Percentiles rank a stretch among this genome's conserved stretches.
Conservation (phyloP, 1,140 invertebrate species). For the Dryas iulia region DNA sequence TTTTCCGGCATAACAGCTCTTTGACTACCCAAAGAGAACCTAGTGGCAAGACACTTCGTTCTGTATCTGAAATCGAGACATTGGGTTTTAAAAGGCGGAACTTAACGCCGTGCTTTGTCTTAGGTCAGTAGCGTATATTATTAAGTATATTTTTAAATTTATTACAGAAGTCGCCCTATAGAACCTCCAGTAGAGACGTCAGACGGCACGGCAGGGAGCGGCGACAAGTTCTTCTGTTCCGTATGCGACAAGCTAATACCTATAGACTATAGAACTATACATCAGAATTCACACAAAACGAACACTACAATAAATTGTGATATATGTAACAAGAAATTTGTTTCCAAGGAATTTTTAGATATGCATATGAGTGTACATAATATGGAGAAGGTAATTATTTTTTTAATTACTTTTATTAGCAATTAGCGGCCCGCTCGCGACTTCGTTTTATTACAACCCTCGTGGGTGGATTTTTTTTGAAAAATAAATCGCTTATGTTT, state of each 20-base stretch:
- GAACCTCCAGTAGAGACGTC: conserved; percentile 55
- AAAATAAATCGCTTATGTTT: no score
- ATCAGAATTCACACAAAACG: conserved; percentile 83
- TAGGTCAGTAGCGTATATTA: no score
- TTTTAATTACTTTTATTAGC: no score
- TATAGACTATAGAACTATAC: conserved; percentile 82
- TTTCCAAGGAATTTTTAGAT: conserved; percentile 82
- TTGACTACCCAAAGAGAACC: no score
- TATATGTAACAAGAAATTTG: conserved; percentile 86
- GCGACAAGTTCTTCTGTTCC: conserved; percentile 67
- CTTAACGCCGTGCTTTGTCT: no score
- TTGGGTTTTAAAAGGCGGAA: no score
- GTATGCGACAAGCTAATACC: conserved; percentile 82
- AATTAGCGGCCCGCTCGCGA: no score
- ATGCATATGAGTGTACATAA: conserved; percentile 87
- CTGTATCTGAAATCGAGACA: no score
- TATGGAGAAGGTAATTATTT: conserved; percentile 67
- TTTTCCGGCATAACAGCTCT: no score
- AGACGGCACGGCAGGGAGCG: conserved; percentile 38
- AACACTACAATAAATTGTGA: conserved; percentile 80
- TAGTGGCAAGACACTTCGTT: no score
- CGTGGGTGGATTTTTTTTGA: no score
- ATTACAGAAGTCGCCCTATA: conserved; percentile 57
- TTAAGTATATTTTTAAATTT: neutral
- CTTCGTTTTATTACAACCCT: no score